Percentiles rank a stretch among this genome's conserved stretches.
Evolutionary conservation across 2,888 invertebrate genomes (phyloP).

Genomic region (Drosophila fungiperda): DNA sequence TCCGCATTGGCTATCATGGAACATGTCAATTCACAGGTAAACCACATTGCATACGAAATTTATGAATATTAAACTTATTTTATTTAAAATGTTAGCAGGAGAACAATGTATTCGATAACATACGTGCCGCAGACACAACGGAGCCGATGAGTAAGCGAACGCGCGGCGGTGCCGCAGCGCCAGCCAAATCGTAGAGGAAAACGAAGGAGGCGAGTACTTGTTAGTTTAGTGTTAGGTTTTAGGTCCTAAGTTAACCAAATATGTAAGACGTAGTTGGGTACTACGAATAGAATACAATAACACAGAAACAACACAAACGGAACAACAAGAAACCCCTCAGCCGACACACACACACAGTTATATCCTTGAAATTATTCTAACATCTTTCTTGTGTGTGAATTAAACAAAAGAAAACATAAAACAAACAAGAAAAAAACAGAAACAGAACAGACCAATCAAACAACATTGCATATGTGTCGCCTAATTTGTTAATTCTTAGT

Average conservation of each 20-base stretch:
- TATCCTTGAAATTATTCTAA: constrained; percentile 36
- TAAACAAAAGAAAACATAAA: constrained; percentile 1
- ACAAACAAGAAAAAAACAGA: background rate
- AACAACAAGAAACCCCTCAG: constrained; percentile 37
- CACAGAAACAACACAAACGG: constrained; percentile 45
- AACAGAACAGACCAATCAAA: constrained; percentile 46
- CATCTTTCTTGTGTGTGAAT: constrained; percentile 44
- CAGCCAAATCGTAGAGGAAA: constrained; percentile 67
- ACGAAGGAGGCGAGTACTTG: constrained; percentile 48
- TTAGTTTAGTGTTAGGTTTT: constrained; percentile 74
- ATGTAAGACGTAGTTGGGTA: constrained; percentile 67
- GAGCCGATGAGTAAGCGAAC: constrained; percentile 78
- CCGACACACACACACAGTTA: constrained; percentile 22
- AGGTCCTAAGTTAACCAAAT: constrained; percentile 77
- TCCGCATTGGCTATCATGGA: constrained; percentile 52
- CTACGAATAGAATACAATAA: constrained; percentile 58
- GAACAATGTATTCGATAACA: constrained; percentile 76
- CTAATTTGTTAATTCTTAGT: constrained; percentile 64
- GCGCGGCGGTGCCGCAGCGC: constrained; percentile 70
- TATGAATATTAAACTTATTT: background rate
- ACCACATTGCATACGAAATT: background rate
- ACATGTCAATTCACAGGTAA: constrained; percentile 71
- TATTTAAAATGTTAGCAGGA: constrained; percentile 50
- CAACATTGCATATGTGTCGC: constrained; percentile 45
- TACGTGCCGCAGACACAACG: constrained; percentile 71